Percentiles rank a stretch among this genome's conserved stretches.
phyloP scores from a whole-genome alignment of 2,113 vertebrate species.

The Platanista minor region DNA sequence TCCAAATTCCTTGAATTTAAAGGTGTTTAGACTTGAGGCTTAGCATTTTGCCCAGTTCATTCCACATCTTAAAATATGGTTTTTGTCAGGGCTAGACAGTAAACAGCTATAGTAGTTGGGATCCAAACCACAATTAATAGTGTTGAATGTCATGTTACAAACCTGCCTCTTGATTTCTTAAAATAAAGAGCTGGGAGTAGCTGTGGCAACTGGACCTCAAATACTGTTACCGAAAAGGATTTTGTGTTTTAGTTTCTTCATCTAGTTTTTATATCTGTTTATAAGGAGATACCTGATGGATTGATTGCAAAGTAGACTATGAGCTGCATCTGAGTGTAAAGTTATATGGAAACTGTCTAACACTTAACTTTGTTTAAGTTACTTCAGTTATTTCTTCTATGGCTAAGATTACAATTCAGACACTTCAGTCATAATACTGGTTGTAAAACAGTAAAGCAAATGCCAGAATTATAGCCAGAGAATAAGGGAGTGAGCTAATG shows the following conservation, averaged over 20 bases:
- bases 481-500: slow-evolving; percentile 31
- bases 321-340: slow-evolving; percentile 55
- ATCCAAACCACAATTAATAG: slow-evolving; percentile 42
- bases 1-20: slow-evolving; percentile 16
- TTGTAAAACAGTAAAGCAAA: slow-evolving; percentile 56
- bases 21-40: slow-evolving; percentile 8
- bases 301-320: slow-evolving; percentile 54
- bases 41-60: neutral
- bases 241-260: slow-evolving; percentile 63
- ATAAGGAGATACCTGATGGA: slow-evolving; percentile 59
- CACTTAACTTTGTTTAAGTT: slow-evolving; percentile 70
- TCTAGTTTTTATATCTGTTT: slow-evolving; percentile 65
- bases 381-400: slow-evolving; percentile 62
- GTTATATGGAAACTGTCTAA: slow-evolving; percentile 64
- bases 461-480: slow-evolving; percentile 6
- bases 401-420: slow-evolving; percentile 46
- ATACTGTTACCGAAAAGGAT: neutral
- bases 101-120: neutral
- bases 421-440: slow-evolving; percentile 23
- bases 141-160: slow-evolving; percentile 13
- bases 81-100: slow-evolving; percentile 55
- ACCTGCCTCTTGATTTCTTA: slow-evolving; percentile 47
- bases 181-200: slow-evolving; percentile 44
- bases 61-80: neutral
- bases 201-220: slow-evolving; percentile 39